Percentiles rank a stretch among this genome's conserved stretches.
Conservation (phyloP, 2,888 invertebrate genomes). For the Tetranychus piercei region DNA sequence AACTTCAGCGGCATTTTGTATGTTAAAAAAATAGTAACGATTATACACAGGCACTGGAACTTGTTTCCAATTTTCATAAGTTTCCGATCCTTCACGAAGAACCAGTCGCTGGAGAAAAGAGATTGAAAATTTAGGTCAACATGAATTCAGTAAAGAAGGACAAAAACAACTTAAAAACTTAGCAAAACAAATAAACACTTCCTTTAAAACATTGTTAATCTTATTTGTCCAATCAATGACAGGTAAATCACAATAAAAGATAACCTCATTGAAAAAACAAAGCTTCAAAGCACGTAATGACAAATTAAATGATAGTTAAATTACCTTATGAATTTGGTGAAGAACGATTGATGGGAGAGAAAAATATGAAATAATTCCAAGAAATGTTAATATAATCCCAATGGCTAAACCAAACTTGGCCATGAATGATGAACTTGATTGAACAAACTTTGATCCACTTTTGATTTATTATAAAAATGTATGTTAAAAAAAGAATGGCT, state of each 20-base stretch:
- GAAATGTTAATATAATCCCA: slow-evolving; percentile 1
- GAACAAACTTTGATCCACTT: neutral
- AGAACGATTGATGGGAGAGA: neutral
- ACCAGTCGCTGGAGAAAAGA: slow-evolving; percentile 1
- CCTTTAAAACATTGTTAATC: too few species aligned
- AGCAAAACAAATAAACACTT: neutral
- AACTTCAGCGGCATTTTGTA: slow-evolving; percentile 22
- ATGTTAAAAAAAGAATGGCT: neutral
- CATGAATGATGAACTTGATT: neutral
- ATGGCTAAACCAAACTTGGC: slow-evolving; percentile 19
- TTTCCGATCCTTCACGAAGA: slow-evolving; percentile 19
- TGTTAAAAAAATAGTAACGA: slow-evolving; percentile 24
- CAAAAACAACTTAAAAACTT: neutral
- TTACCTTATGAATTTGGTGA: slow-evolving; percentile 1
- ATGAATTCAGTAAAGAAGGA: neutral
- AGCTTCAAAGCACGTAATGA: neutral
- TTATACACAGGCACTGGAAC: slow-evolving; percentile 23
- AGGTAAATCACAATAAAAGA: too few species aligned
- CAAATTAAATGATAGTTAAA: neutral
- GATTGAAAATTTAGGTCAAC: neutral
- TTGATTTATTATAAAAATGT: neutral
- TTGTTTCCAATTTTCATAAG: slow-evolving; percentile 17
- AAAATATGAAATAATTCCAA: neutral
- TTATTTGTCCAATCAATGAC: too few species aligned
- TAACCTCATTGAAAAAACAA: too few species aligned